These are phyloP conservation scores for Paramisgurnus dabryanus DNA, from an alignment of 2,113 vertebrate species.

Conservation along the genomic window DNA sequence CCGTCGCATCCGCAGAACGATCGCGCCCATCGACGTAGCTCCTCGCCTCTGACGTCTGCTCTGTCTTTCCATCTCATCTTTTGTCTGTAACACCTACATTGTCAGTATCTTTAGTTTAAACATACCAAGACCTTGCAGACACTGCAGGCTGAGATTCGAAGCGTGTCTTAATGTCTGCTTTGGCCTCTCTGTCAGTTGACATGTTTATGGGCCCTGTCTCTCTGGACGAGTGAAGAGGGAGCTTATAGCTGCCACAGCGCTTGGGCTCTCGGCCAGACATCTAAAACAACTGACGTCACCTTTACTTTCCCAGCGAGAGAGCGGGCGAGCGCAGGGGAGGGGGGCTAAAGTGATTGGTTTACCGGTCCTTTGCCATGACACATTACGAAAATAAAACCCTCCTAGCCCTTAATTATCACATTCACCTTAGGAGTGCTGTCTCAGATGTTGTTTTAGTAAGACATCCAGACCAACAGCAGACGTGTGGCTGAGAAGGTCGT, in stretches of 20 bases:
- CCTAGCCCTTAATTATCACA: slow-evolving; percentile 75
- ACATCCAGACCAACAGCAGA: slow-evolving; percentile 71
- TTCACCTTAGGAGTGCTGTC: slow-evolving; percentile 76
- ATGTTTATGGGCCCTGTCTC: slow-evolving; percentile 58
- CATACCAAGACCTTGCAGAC: slow-evolving; percentile 10
- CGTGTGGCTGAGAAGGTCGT: slow-evolving; percentile 68
- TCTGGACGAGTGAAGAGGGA: slow-evolving; percentile 62
- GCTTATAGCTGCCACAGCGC: slow-evolving; percentile 70
- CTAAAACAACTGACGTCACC: slow-evolving; percentile 77
- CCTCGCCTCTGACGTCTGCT: slow-evolving; percentile 56
- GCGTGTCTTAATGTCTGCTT: slow-evolving; percentile 48
- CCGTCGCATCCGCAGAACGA: slow-evolving; percentile 63
- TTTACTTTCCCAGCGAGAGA: slow-evolving; percentile 66
- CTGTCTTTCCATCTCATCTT: slow-evolving; percentile 57
- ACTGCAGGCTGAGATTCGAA: slow-evolving; percentile 40
- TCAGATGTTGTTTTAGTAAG: slow-evolving; percentile 74
- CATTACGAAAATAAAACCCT: slow-evolving; percentile 78
- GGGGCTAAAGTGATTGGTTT: slow-evolving; percentile 74
- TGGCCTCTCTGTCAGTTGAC: slow-evolving; percentile 62
- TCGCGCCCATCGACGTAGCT: slow-evolving; percentile 74
- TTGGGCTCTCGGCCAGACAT: slow-evolving; percentile 70
- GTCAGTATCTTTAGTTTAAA: slow-evolving; percentile 21
- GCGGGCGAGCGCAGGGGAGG: slow-evolving; percentile 49
- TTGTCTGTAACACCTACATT: slow-evolving; percentile 58
- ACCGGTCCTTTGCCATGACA: slow-evolving; percentile 73